Conservation (phyloP, 2,888 invertebrate species). For the Apodemia hepburni region DNA sequence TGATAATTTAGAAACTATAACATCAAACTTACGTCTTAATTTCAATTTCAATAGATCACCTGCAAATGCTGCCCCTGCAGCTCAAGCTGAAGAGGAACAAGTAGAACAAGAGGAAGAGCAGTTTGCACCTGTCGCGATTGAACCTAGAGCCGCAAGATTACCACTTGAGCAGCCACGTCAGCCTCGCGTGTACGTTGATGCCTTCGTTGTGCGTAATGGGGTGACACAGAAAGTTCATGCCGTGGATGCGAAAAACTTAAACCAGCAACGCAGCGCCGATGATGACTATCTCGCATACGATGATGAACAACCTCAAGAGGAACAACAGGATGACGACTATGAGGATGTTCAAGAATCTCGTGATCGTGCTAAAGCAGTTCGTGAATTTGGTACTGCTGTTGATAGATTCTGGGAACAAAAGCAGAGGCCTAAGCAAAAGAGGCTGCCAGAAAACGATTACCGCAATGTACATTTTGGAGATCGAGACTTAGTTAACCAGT, state of each 20-base stretch:
- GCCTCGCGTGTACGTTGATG: slow-evolving; percentile 69
- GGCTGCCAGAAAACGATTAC: slow-evolving; percentile 53
- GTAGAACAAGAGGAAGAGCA: slow-evolving; percentile 32
- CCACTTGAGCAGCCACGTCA: slow-evolving; percentile 50
- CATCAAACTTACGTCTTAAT: slow-evolving; percentile 62
- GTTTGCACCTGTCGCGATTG: slow-evolving; percentile 48
- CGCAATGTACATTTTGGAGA: slow-evolving; percentile 68
- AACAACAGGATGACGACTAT: slow-evolving; percentile 56
- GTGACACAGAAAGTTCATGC: slow-evolving; percentile 60
- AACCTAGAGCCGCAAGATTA: slow-evolving; percentile 59
- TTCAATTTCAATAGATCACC: slow-evolving; percentile 64
- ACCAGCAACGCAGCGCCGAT: slow-evolving; percentile 42
- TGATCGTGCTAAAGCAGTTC: slow-evolving; percentile 52
- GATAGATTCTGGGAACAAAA: slow-evolving; percentile 67
- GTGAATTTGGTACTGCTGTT: slow-evolving; percentile 60
- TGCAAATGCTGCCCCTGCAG: slow-evolving; percentile 41
- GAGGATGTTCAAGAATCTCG: slow-evolving; percentile 65
- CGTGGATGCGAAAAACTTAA: slow-evolving; percentile 51
- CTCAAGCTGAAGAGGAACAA: slow-evolving; percentile 32
- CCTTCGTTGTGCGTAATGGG: slow-evolving; percentile 67
- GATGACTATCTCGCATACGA: slow-evolving; percentile 58
- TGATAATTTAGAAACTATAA: slow-evolving; percentile 56
- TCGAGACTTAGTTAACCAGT: slow-evolving; percentile 46
- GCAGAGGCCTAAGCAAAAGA: slow-evolving; percentile 39
- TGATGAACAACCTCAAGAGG: slow-evolving; percentile 42